A percentile compares a stretch with the other conserved stretches of the same genome.
Conservation (phyloP, 2,113 vertebrate genomes). For the Malurus alboscapulatus region DNA sequence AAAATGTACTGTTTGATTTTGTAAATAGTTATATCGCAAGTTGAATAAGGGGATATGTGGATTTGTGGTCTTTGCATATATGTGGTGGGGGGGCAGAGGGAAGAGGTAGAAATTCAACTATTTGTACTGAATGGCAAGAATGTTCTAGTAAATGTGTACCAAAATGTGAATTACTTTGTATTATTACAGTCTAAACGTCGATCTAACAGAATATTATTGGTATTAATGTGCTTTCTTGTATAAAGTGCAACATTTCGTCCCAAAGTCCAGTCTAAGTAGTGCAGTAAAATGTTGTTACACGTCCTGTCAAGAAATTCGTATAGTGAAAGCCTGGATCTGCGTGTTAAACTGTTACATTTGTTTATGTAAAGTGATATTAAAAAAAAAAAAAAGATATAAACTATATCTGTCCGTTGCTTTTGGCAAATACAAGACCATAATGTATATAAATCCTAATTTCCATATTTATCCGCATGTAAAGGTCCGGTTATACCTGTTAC, state of each 20-base stretch:
- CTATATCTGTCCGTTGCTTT: conserved; percentile 94
- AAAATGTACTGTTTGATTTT: conserved; percentile 96
- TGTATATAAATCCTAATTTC: conserved; percentile 98
- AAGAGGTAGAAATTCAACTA: conserved; percentile 88
- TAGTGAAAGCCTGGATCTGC: conserved; percentile 98
- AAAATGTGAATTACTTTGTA: conserved; percentile 99
- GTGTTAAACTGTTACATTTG: conserved; percentile 97
- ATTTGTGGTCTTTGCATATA: conserved; percentile 95
- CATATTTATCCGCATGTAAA: conserved; percentile 99
- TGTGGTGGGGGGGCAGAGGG: conserved; percentile 38
- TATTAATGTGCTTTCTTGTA: conserved; percentile 99
- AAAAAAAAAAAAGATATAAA: conserved; percentile 84
- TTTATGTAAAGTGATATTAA: conserved; percentile 99
- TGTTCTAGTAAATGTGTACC: conserved; percentile 99
- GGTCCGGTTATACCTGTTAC: conserved; percentile 97
- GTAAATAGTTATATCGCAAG: conserved; percentile 95
- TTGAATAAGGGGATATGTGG: conserved; percentile 88
- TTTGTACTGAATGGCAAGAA: conserved; percentile 98
- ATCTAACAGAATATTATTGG: conserved; percentile 97
- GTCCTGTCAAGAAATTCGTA: conserved; percentile 99
- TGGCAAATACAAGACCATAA: conserved; percentile 93
- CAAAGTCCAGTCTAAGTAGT: conserved; percentile 99
- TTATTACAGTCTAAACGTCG: conserved; percentile 98
- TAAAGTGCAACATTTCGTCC: conserved; percentile 99
- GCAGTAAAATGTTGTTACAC: conserved; percentile 99